phyloP scores from a whole-genome alignment of 2,888 invertebrate genomes.

The Cosmorhoe ocellata region DNA sequence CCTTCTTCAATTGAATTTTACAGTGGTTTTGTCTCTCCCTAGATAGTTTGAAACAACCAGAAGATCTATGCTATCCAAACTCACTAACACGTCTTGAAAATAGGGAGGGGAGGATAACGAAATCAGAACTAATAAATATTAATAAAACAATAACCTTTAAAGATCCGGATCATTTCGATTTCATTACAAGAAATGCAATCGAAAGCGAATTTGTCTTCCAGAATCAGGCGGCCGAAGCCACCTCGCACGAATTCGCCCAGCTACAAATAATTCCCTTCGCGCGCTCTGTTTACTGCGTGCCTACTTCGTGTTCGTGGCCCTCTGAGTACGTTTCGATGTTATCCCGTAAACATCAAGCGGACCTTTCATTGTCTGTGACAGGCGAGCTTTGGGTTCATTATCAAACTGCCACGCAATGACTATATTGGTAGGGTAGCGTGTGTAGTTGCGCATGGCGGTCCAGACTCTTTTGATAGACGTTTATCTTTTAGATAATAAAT shows the following conservation, averaged over 20 bases:
- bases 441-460: background rate
- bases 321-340: conserved; percentile 38
- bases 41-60: no score
- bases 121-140: no score
- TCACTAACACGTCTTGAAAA: no score
- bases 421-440: background rate
- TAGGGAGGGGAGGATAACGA: no score
- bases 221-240: conserved; percentile 7
- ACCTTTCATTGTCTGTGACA: conserved; percentile 17
- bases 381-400: conserved; percentile 6
- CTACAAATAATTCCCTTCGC: conserved; percentile 56
- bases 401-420: conserved; percentile 6
- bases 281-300: conserved; percentile 55
- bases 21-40: no score
- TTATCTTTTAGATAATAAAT: no score
- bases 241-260: conserved; percentile 45
- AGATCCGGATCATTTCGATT: no score
- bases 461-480: no score
- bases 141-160: no score
- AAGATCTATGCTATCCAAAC: no score
- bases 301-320: conserved; percentile 36
- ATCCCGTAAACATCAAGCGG: conserved; percentile 22
- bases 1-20: no score
- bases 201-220: background rate
- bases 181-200: background rate